phyloP scores from a whole-genome alignment of 2,113 vertebrate genomes.

The Baryphthengus martii region DNA sequence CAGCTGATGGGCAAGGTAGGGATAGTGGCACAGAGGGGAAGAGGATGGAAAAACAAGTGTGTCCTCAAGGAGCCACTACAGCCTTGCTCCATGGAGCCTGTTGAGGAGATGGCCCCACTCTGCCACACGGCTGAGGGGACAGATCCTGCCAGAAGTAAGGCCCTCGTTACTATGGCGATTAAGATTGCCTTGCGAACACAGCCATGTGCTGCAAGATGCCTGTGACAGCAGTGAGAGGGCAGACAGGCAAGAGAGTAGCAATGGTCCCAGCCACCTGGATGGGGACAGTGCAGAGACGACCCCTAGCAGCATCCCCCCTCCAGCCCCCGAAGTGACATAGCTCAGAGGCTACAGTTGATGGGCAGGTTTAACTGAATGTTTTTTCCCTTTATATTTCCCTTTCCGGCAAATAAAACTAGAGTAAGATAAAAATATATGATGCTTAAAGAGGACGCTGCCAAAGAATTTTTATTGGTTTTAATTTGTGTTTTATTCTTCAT shows the following conservation, averaged over 20 bases:
- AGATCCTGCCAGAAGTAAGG: neutral
- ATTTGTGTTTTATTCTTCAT: neutral
- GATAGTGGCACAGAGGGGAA: neutral
- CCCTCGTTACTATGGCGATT: neutral
- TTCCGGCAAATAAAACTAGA: constrained; percentile 40
- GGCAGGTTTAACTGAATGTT: constrained; percentile 42
- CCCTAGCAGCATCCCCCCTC: neutral
- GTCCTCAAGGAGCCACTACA: neutral
- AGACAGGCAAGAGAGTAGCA: neutral
- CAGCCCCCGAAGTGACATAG: accelerated
- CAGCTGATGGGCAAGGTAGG: too few species aligned
- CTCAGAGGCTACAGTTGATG: neutral
- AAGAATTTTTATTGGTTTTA: constrained; percentile 24
- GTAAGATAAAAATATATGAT: constrained; percentile 54
- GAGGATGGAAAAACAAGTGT: accelerated
- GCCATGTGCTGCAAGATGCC: neutral
- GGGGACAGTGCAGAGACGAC: neutral
- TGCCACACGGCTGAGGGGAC: neutral
- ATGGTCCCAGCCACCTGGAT: neutral
- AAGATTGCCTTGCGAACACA: neutral
- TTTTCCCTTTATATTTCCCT: constrained; percentile 43
- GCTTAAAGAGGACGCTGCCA: constrained; percentile 51
- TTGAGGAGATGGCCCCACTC: accelerated
- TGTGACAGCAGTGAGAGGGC: accelerated
- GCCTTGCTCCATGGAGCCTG: accelerated